A percentile compares a stretch with the other conserved stretches of the same genome.
phyloP scores from a whole-genome alignment of 2,888 invertebrate genomes.

The Sphaerophoria rueppellii region DNA sequence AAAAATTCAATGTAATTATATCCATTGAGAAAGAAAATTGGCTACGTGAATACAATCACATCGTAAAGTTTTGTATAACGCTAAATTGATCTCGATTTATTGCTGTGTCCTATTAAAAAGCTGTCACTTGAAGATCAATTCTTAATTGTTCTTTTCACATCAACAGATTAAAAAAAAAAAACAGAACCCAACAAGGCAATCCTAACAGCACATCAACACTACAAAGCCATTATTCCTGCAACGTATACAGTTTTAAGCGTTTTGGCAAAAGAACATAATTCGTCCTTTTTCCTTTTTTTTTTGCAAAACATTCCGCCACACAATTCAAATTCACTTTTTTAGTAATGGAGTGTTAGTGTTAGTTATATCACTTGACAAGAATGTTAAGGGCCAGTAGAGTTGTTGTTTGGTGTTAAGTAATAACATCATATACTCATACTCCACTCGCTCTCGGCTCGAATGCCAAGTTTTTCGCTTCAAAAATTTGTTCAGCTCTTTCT shows the following conservation, averaged over 20 bases:
- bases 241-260: constrained; percentile 1
- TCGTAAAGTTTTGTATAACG: not conserved
- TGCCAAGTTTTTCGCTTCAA: constrained; percentile 59
- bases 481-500: constrained; percentile 47
- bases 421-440: too few relatives aligned
- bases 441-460: not conserved
- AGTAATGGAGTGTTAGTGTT: constrained; percentile 64
- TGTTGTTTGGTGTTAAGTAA: not conserved
- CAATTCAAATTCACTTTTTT: constrained; percentile 56
- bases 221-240: not conserved
- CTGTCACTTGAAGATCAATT: constrained; percentile 35
- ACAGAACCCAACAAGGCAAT: constrained; percentile 8
- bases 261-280: constrained; percentile 32
- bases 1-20: not conserved
- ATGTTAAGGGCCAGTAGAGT: constrained; percentile 34
- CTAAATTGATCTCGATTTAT: constrained; percentile 24
- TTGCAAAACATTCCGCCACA: constrained; percentile 50
- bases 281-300: constrained; percentile 1
- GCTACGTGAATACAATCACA: not conserved
- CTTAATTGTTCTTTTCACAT: constrained; percentile 43
- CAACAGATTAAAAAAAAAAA: constrained; percentile 26
- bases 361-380: constrained; percentile 60
- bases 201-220: constrained; percentile 10
- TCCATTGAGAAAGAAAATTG: not conserved
- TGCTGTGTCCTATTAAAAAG: constrained; percentile 3